These are phyloP conservation scores for Dendrolimus punctatus DNA, from an alignment of 1,140 invertebrate genomes.

Conservation along the genomic window DNA sequence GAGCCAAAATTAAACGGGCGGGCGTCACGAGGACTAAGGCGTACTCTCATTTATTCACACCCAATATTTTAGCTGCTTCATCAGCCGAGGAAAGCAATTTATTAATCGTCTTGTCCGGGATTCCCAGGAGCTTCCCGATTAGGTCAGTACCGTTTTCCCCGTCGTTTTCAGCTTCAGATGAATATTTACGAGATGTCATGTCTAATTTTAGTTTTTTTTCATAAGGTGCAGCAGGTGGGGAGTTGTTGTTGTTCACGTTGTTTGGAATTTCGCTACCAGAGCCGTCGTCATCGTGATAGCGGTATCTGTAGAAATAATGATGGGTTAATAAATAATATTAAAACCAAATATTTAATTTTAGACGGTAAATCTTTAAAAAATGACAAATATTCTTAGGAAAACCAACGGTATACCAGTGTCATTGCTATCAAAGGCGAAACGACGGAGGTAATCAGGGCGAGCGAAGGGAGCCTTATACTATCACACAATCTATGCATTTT, in stretches of 20 bases:
- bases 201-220: conserved; percentile 71
- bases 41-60: conserved; percentile 80
- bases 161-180: conserved; percentile 64
- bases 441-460: too few relatives aligned
- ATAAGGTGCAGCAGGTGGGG: conserved; percentile 52
- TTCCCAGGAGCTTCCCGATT: conserved; percentile 91
- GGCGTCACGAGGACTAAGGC: conserved; percentile 65
- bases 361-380: too few relatives aligned
- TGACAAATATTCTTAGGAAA: too few relatives aligned
- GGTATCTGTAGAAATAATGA: conserved; percentile 28
- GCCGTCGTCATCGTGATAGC: conserved; percentile 54
- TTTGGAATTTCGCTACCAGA: conserved; percentile 64
- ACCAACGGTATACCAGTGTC: too few relatives aligned
- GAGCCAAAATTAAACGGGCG: conserved; percentile 54
- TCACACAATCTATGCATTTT: too few relatives aligned
- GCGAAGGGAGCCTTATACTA: too few relatives aligned
- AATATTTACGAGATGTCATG: conserved; percentile 64
- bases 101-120: conserved; percentile 89
- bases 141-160: conserved; percentile 80
- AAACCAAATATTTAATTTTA: too few relatives aligned
- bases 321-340: too few relatives aligned
- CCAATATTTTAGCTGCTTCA: conserved; percentile 89
- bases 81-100: conserved; percentile 88
- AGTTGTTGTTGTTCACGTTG: conserved; percentile 72
- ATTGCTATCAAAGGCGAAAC: too few relatives aligned